These are phyloP conservation scores for Gymnogyps californianus DNA, from an alignment of 2,113 vertebrate genomes.

Conservation along the genomic window DNA sequence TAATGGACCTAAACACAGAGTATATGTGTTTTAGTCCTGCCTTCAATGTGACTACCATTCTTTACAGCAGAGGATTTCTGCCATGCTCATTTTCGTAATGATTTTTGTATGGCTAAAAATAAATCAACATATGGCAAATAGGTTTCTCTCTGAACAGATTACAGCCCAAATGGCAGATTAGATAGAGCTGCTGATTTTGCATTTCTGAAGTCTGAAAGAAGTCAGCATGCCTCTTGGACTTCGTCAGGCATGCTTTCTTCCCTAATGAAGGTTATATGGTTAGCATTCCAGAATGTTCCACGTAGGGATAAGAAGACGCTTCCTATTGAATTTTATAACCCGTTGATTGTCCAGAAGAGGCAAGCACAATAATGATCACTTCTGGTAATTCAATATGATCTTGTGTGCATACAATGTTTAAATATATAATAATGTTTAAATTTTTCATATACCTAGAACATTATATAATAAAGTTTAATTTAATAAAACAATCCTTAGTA, in stretches of 20 bases:
- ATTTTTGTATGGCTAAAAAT: neutral
- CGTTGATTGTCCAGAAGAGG: neutral
- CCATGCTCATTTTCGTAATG: neutral
- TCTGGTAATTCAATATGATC: neutral
- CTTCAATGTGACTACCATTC: rapidly evolving
- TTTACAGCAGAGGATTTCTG: neutral
- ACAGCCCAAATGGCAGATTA: neutral
- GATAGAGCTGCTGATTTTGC: neutral
- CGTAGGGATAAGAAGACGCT: rapidly evolving
- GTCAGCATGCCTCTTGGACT: neutral
- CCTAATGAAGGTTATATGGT: neutral
- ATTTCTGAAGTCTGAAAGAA: neutral
- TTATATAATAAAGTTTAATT: neutral
- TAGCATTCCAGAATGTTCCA: neutral
- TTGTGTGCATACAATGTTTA: neutral
- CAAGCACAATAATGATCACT: neutral
- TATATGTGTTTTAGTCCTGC: neutral
- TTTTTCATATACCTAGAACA: neutral
- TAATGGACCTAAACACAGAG: neutral
- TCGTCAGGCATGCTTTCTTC: neutral
- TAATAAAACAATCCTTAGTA: neutral
- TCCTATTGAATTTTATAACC: neutral
- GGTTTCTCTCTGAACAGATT: neutral
- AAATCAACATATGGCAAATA: neutral
- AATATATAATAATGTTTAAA: neutral